Conservation (phyloP, 2,888 invertebrate genomes). For the Melieria picta region DNA sequence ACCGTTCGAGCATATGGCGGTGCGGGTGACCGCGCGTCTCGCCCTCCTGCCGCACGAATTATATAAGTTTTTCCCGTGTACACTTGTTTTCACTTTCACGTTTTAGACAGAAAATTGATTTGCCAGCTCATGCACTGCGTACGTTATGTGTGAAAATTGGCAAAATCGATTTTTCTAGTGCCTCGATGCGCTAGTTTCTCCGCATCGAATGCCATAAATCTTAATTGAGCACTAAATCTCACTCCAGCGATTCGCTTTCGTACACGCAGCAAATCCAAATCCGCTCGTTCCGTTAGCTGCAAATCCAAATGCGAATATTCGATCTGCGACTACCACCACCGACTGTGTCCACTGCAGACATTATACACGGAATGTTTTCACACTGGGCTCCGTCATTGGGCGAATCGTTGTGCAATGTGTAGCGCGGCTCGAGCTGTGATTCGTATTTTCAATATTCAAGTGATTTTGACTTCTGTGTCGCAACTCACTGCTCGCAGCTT, state of each 20-base stretch:
- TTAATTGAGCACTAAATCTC: constrained; percentile 26
- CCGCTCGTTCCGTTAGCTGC: background rate
- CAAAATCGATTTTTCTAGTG: constrained; percentile 27
- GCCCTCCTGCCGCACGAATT: background rate
- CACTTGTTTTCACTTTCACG: background rate
- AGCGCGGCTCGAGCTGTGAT: too few relatives aligned
- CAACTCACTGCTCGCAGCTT: too few relatives aligned
- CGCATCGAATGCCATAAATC: background rate
- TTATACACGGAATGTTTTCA: too few relatives aligned
- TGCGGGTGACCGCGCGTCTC: background rate
- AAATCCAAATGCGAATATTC: too few relatives aligned
- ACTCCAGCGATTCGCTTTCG: background rate
- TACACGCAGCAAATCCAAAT: background rate
- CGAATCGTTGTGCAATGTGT: too few relatives aligned
- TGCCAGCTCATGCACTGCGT: background rate
- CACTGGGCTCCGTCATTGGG: too few relatives aligned
- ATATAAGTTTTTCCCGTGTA: constrained; percentile 1
- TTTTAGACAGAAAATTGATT: background rate
- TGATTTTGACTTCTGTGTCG: too few relatives aligned
- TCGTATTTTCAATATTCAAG: too few relatives aligned
- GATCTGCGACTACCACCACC: too few relatives aligned
- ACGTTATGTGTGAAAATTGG: background rate
- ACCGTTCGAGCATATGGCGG: constrained; percentile 5
- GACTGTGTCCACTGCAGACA: too few relatives aligned
- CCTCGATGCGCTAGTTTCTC: constrained; percentile 1